Evolutionary conservation across 2,797 vertebrate species (phyloP), one percentile per base, ranked within the genome.

Genomic region (Ceryle rudis): DNA sequence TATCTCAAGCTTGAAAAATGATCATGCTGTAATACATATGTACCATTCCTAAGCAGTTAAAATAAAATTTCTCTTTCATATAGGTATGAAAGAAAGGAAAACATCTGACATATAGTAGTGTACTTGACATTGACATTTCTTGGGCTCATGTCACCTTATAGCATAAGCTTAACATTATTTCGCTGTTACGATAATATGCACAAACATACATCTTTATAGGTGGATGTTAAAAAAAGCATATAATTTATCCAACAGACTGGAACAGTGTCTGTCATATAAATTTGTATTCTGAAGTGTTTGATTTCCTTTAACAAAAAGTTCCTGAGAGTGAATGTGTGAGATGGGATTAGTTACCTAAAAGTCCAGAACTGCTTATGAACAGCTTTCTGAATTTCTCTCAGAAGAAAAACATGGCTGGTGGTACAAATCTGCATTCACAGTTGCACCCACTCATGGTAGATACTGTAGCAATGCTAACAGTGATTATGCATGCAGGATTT

Each of bases 251-350:
- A 82, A 52, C 55, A 71, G 61, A 78, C 31, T 58, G 67, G 60
- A 92, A 87, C 23, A 61, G 47, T 31, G 31, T 44, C 47, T 70
- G 29, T 71, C 67, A 49, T 57, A 80, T 26, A 97, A 95, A 95
- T 74, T 74, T 19, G 37, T 39, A 87, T 89, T 71, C 60, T 54
- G 33, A 89, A 89, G 41, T n/a, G 54, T 72, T 75, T 81, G 46
- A 90, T 90, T 90, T 92, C 86, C 81, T 86, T 93, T 47, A 72
- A 78, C 46, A 92, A 89, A 93, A 92, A 62, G 55, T 90, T 90
- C 72, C 66, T 52, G 58, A 73, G 47, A 92, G 12, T 10, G 10
- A 73, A 57, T 37, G 55, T 42, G 55, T 81, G 86, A 89, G 84
- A 87, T 67, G 57, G 71, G 74, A 93, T 93, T 91, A 93, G 93